Conservation (phyloP, 1,140 invertebrate species). For the Drosophila malerkotliana region DNA sequence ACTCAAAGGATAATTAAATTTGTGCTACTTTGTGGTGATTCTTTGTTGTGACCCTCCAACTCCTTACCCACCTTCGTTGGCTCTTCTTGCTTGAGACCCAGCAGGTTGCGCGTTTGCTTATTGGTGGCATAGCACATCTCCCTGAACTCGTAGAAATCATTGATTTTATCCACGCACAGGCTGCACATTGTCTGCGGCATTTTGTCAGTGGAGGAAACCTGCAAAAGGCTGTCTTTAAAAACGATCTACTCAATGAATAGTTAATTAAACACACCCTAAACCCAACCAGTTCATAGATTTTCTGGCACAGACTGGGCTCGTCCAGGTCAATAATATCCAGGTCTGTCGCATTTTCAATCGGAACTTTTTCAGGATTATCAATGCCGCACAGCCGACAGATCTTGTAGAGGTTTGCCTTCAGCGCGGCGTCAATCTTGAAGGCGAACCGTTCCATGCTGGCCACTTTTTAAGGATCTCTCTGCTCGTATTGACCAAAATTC, state of each 20-base stretch:
- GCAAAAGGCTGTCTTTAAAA: slow-evolving; percentile 30
- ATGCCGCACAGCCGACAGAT: slow-evolving; percentile 83
- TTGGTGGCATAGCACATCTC: slow-evolving; percentile 86
- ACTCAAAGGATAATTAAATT: too few relatives aligned
- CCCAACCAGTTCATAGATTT: slow-evolving; percentile 70
- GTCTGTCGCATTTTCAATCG: slow-evolving; percentile 43
- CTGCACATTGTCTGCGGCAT: slow-evolving; percentile 87
- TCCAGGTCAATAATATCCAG: slow-evolving; percentile 58
- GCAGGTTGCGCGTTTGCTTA: slow-evolving; percentile 84
- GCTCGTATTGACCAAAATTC: slow-evolving; percentile 1
- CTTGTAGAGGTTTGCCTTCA: slow-evolving; percentile 77
- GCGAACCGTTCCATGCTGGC: slow-evolving; percentile 78
- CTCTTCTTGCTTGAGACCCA: slow-evolving; percentile 81
- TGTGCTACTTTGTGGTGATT: too few relatives aligned
- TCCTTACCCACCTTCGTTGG: slow-evolving; percentile 46
- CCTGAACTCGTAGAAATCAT: slow-evolving; percentile 86
- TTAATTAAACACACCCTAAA: slow-evolving; percentile 48
- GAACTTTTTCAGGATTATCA: slow-evolving; percentile 76
- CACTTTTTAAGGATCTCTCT: background rate
- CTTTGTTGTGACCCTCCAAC: too few relatives aligned
- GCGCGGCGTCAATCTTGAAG: slow-evolving; percentile 78
- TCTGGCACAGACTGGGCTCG: slow-evolving; percentile 68
- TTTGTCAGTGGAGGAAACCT: slow-evolving; percentile 85
- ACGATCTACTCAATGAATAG: background rate
- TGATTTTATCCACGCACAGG: slow-evolving; percentile 86